Conservation (phyloP, 1,140 invertebrate species). For the Drosophila sechellia region DNA sequence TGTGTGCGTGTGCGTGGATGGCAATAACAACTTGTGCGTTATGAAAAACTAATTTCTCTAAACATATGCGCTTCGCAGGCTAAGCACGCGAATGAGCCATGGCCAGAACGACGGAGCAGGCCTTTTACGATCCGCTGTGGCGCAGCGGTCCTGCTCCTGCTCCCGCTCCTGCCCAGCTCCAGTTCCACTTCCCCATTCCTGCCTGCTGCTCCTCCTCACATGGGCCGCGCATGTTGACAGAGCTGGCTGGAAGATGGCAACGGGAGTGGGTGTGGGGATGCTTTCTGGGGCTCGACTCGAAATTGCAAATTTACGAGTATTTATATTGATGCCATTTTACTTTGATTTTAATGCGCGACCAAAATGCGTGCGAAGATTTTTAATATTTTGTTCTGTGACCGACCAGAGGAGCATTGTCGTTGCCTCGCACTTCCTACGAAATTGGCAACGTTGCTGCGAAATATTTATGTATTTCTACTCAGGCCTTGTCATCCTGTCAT, state of each 20-base stretch:
- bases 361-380: conserved; percentile 80
- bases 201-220: conserved; percentile 3
- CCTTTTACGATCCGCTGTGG: conserved; percentile 60
- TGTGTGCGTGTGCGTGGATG: conserved; percentile 37
- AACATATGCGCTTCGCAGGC: conserved; percentile 80
- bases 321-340: conserved; percentile 84
- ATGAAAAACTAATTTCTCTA: conserved; percentile 84
- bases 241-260: neutral
- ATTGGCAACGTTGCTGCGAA: conserved; percentile 20
- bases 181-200: no score
- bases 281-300: conserved; percentile 40
- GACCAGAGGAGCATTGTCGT: neutral
- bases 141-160: conserved; percentile 13
- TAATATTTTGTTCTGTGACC: conserved; percentile 59
- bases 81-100: conserved; percentile 47
- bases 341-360: conserved; percentile 81
- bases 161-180: neutral
- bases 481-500: neutral
- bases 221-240: conserved; percentile 54
- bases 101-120: neutral
- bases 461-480: conserved; percentile 40
- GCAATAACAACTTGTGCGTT: conserved; percentile 84
- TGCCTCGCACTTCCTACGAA: neutral
- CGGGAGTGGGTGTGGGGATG: neutral
- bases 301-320: conserved; percentile 83